Percentiles rank a stretch among this genome's conserved stretches.
Conservation (phyloP, 2,113 vertebrate species). For the Phaetusa simplex region DNA sequence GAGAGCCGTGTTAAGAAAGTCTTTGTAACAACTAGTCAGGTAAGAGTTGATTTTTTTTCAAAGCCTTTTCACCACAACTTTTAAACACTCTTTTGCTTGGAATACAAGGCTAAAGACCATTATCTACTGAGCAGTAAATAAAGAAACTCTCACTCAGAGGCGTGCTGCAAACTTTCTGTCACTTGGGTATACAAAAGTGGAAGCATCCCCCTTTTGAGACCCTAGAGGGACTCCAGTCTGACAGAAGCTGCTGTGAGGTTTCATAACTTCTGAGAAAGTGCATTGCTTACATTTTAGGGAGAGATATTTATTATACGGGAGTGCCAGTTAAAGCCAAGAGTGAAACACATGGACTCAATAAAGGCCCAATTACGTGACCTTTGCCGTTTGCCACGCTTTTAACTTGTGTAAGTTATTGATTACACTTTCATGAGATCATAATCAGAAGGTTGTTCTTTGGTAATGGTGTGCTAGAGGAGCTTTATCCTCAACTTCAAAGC, state of each 20-base stretch:
- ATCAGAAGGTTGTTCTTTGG: conserved; percentile 82
- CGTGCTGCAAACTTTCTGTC: neutral
- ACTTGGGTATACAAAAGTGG: neutral
- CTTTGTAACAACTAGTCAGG: neutral
- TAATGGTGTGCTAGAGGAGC: conserved; percentile 80
- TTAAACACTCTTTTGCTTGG: neutral
- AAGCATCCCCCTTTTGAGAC: neutral
- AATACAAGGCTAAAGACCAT: neutral
- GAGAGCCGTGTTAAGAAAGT: neutral
- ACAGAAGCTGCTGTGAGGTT: conserved; percentile 63
- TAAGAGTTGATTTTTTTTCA: neutral
- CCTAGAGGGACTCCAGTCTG: conserved; percentile 6
- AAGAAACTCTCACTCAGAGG: neutral
- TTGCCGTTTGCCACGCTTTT: conserved; percentile 78
- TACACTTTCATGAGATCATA: conserved; percentile 85
- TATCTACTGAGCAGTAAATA: neutral
- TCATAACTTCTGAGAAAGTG: conserved; percentile 62
- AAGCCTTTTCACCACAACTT: neutral
- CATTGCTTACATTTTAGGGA: conserved; percentile 24
- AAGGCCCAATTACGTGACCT: conserved; percentile 74
- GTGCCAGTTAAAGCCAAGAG: conserved; percentile 39
- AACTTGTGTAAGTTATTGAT: conserved; percentile 79
- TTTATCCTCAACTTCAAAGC: conserved; percentile 88
- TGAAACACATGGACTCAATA: conserved; percentile 76
- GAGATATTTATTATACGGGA: conserved; percentile 44